Base-by-base conservation (phyloP, 2,797 vertebrate species). In the Choloepus didactylus region DNA sequence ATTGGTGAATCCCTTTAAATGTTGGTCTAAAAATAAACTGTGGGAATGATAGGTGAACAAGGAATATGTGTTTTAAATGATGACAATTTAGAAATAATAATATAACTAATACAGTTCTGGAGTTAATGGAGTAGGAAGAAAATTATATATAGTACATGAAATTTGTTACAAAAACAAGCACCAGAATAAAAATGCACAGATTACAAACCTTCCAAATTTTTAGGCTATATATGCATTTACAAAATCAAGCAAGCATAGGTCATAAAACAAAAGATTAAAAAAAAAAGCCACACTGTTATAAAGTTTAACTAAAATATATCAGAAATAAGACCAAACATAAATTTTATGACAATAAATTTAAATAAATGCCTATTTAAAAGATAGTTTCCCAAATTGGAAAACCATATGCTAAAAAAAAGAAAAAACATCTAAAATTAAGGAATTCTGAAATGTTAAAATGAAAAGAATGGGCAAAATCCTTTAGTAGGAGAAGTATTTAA, bases 371-470 rank as follows among this genome's bases (percentile, higher is more conserved):
- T 49, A 91, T 38, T n/a, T 44, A 86, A 72, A n/a, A 27, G 75
- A 62, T 76, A 76, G 11, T 73, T 82, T 91, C 11, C 6, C 18
- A 69, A 60, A 79, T 67, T 79, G 18, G 35, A 25, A 46, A 89
- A 15, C 77, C 23, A 77, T 54, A 89, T 67, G n/a, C 35, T 88
- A 84, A 83, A 59, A 49, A 25, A 51, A 89, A 89, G 49, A 89
- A 18, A 89, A 59, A n/a, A 0, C 35, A 83, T 46, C 76, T 60
- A 76, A 84, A 69, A 25, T 60, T 84, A 84, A 75, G 14, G 41
- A 10, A 41, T 11, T 25, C 54, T 75, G n/a, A 66, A 77, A 56
- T 2, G 21, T 72, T 69, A 77, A 77, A 69, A 3, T 69, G 46
- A 69, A 83, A 83, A 60, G 38, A 29, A 54, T 31, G 49, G 18